Evolutionary conservation across 2,888 invertebrate species (phyloP).

Genomic region (Matsumyia berberina): DNA sequence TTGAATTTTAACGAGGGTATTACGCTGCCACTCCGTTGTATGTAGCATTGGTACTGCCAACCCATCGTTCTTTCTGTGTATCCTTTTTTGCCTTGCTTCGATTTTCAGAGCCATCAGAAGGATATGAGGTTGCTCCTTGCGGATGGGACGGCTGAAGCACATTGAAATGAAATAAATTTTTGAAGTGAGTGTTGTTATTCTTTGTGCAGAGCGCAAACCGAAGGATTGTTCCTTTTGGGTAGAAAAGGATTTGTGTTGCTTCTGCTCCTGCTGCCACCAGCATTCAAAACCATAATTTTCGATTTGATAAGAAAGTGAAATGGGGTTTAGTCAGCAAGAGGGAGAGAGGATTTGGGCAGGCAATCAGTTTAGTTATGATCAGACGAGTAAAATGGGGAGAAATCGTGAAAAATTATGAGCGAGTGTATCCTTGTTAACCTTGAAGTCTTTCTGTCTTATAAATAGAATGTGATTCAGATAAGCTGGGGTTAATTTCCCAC

Average conservation of each 20-base stretch:
- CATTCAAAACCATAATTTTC: conserved; percentile 50
- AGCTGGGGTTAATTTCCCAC: conserved; percentile 26
- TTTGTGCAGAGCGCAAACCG: not conserved
- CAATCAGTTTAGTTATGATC: conserved; percentile 23
- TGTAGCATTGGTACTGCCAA: not conserved
- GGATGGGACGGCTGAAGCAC: conserved; percentile 18
- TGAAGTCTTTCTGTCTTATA: not conserved
- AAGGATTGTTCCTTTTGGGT: conserved; percentile 40
- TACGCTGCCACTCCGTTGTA: conserved; percentile 48
- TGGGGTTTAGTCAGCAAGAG: conserved; percentile 20
- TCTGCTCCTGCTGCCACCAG: conserved; percentile 8
- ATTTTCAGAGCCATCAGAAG: conserved; percentile 51
- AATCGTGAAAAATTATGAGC: not conserved
- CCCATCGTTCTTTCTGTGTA: conserved; percentile 50
- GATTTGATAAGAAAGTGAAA: conserved; percentile 44
- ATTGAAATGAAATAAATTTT: conserved; percentile 70
- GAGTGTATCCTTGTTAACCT: conserved; percentile 9
- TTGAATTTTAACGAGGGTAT: conserved; percentile 76
- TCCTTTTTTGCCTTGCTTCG: conserved; percentile 59
- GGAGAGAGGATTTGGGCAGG: not conserved
- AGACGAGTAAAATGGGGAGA: not conserved
- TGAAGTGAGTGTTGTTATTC: conserved; percentile 59
- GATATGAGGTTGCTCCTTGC: conserved; percentile 9
- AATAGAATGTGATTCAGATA: not conserved
- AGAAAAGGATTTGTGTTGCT: conserved; percentile 18